Conservation (phyloP, 1,140 invertebrate species). For the Himalopsyche phryganea region DNA sequence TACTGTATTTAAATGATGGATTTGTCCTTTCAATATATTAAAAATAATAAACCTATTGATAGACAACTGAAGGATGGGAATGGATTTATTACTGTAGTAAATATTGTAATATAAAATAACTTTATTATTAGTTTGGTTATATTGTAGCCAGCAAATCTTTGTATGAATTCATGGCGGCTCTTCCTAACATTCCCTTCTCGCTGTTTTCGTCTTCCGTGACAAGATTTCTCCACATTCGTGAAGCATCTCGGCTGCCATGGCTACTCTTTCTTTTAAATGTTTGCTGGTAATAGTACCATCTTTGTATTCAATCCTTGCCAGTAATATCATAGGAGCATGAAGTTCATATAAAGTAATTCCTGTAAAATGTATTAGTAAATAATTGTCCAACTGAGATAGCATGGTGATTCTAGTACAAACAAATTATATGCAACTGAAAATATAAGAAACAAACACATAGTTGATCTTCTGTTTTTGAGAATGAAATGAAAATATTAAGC, state of each 20-base stretch:
- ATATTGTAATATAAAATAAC: neutral
- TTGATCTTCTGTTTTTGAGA: no score
- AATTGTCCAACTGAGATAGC: no score
- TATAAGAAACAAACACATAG: no score
- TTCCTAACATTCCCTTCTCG: slow-evolving; percentile 66
- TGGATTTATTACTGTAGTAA: no score
- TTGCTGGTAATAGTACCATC: slow-evolving; percentile 58
- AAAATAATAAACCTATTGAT: no score
- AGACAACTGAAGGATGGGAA: no score
- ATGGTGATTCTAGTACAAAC: no score
- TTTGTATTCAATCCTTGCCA: slow-evolving; percentile 63
- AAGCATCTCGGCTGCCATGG: slow-evolving; percentile 59
- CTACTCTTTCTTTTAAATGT: slow-evolving; percentile 60
- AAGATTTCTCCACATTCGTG: slow-evolving; percentile 61
- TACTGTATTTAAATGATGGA: no score
- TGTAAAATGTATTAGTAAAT: no score
- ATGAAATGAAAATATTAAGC: no score
- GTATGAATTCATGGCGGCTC: slow-evolving; percentile 46
- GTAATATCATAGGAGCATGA: slow-evolving; percentile 68
- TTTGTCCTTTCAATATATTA: no score
- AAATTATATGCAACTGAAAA: no score
- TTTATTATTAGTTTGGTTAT: neutral
- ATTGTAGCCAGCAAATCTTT: slow-evolving; percentile 5
- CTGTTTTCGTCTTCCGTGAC: slow-evolving; percentile 63
- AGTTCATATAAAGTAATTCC: slow-evolving; percentile 74